Evolutionary conservation across 2,797 vertebrate species (phyloP).

Genomic region (Gallinago stenura): DNA sequence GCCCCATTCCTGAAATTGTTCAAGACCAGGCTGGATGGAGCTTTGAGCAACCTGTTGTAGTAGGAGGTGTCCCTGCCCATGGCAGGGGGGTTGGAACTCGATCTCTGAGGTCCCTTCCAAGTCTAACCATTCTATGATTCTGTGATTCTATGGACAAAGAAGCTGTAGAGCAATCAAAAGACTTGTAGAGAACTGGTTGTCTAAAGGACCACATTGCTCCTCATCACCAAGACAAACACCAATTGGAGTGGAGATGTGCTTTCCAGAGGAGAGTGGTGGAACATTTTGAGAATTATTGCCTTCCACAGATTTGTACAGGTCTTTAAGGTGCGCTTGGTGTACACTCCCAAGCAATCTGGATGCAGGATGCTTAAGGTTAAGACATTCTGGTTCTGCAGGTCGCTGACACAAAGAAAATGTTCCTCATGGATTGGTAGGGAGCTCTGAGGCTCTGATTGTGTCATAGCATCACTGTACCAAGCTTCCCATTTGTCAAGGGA

Average conservation of each 20-base stretch:
- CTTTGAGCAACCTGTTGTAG: too few species aligned
- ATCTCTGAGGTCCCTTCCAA: too few species aligned
- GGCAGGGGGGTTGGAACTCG: too few species aligned
- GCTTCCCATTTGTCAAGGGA: background rate
- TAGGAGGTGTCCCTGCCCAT: too few species aligned
- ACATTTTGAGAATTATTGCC: background rate
- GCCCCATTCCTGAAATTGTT: too few species aligned
- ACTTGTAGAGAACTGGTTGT: background rate
- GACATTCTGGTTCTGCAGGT: background rate
- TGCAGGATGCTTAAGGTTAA: background rate
- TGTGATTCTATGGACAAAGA: background rate
- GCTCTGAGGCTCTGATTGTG: background rate
- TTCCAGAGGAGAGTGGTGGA: background rate
- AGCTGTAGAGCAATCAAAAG: background rate
- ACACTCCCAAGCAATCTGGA: background rate
- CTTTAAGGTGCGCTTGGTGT: background rate
- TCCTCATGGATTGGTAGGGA: background rate
- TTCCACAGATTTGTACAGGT: background rate
- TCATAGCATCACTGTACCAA: background rate
- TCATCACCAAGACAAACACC: background rate
- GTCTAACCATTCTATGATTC: too few species aligned
- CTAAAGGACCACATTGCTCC: background rate
- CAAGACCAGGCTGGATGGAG: too few species aligned
- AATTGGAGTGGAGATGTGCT: background rate
- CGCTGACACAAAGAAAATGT: background rate